Evolutionary conservation across 2,113 vertebrate species (phyloP), one percentile per base, ranked within the genome.

Genomic region (Chrysochloris asiatica): DNA sequence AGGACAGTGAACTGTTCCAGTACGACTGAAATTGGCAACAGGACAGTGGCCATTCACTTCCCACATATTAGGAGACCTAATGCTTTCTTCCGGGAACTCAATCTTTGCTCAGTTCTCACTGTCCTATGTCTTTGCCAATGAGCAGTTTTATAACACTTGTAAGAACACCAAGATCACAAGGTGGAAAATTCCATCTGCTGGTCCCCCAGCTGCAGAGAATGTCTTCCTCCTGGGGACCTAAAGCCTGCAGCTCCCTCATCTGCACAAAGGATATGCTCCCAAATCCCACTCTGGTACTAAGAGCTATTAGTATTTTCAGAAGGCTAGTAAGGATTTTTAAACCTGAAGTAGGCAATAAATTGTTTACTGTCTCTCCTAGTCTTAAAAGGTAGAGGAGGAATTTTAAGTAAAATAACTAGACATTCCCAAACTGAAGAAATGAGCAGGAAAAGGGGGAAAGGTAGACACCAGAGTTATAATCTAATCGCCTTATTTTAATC

Each of bases 141-240:
- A 93, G 59, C 78, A 92, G 78, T 95, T 95, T 91, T 93, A 52
- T 89, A 95, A 94, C 22, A 69, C 54, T 28, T 83, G 83, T 43
- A 80, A 91, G 89, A 93, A 95, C 92, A 92, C 47, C 22, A 90
- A 89, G 83, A 90, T 83, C 88, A 93, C 78, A 43, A 90, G 90
- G 93, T 95, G 75, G 95, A 95, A 96, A 96, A 94, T 88, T 94
- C 92, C 95, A 96, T 71, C 89, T 88, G 78, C 90, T 86, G 65
- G 65, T 88, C 76, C 72, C 52, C 86, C n/a, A 13, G 69, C 88
- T 86, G 65, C 73, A 92, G 67, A 92, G 45, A 52, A 77, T 38
- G 59, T 36, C 78, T 93, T 75, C 73, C 83, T 89, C 83, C 84
- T 48, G 78, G 89, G 73, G 82, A 89, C 75, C 41, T 50, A 50